phyloP scores from a whole-genome alignment of 2,888 invertebrate genomes.

The Sinodicranocentrus sp. region DNA sequence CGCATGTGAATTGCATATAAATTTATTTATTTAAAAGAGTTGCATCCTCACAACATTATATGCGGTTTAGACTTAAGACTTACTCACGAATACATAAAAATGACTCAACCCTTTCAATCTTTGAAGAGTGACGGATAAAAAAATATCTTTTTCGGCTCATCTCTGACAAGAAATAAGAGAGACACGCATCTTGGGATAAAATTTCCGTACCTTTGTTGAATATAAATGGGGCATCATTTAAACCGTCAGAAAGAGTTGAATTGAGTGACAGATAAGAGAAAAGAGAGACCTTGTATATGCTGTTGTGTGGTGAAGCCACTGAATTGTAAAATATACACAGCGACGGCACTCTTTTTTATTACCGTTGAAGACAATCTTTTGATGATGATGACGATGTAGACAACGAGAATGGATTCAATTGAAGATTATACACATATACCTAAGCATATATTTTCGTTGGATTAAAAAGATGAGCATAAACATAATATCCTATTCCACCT shows the following conservation, averaged over 20 bases:
- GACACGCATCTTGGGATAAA: too few species aligned
- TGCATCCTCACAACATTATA: background rate
- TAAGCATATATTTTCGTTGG: too few species aligned
- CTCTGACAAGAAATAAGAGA: too few species aligned
- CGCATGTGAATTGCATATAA: slow-evolving; percentile 64
- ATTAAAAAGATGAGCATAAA: too few species aligned
- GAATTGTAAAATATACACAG: background rate
- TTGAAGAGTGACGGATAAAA: slow-evolving; percentile 34
- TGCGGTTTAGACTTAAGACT: too few species aligned
- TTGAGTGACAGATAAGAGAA: slow-evolving; percentile 67
- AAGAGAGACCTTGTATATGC: slow-evolving; percentile 28
- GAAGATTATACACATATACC: too few species aligned
- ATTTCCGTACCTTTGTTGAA: slow-evolving; percentile 39
- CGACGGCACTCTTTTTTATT: slow-evolving; percentile 22
- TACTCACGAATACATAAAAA: background rate
- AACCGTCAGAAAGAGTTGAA: slow-evolving; percentile 60
- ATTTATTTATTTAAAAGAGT: slow-evolving; percentile 50
- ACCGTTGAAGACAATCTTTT: background rate
- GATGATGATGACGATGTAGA: slow-evolving; percentile 7
- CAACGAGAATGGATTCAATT: background rate
- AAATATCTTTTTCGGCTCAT: slow-evolving; percentile 52
- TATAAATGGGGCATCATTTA: slow-evolving; percentile 62
- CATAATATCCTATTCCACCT: too few species aligned
- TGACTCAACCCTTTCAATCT: background rate
- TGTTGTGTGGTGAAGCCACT: background rate